Percentiles rank a stretch among this genome's conserved stretches.
phyloP scores from a whole-genome alignment of 2,888 invertebrate species.

The Limnephilus rhombicus region DNA sequence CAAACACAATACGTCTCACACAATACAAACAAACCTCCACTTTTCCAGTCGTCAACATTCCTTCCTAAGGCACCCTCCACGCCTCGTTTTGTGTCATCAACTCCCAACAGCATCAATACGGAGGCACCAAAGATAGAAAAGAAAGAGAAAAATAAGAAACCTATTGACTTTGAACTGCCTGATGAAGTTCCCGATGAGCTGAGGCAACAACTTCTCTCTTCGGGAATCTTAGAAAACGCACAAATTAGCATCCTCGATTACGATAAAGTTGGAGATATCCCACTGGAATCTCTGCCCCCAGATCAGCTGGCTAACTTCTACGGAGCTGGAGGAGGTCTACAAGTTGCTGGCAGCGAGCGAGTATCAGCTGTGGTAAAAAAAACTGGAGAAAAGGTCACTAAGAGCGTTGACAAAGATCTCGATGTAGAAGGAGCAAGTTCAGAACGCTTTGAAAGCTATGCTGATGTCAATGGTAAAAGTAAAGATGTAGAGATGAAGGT shows the following conservation, averaged over 20 bases:
- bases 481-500: conserved; percentile 90
- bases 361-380: conserved; percentile 82
- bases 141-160: conserved; percentile 78
- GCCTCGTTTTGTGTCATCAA: conserved; percentile 75
- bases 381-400: conserved; percentile 79
- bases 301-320: conserved; percentile 93
- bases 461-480: conserved; percentile 73
- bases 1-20: conserved; percentile 67
- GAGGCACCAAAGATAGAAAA: conserved; percentile 74
- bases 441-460: conserved; percentile 72
- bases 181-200: conserved; percentile 94
- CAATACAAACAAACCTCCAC: conserved; percentile 70
- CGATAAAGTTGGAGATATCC: conserved; percentile 92
- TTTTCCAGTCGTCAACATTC: conserved; percentile 73
- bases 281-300: conserved; percentile 88
- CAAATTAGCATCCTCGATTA: conserved; percentile 93
- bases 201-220: conserved; percentile 88
- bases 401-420: conserved; percentile 72
- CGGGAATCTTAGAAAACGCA: conserved; percentile 91
- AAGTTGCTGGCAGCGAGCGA: conserved; percentile 84
- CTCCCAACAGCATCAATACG: conserved; percentile 74
- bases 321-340: conserved; percentile 88
- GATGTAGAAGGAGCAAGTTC: conserved; percentile 78
- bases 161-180: conserved; percentile 81
- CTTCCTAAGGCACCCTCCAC: conserved; percentile 70